A percentile compares a stretch with the other conserved stretches of the same genome.
Conservation (phyloP, 2,797 vertebrate species). For the Novumbra hubbsi region DNA sequence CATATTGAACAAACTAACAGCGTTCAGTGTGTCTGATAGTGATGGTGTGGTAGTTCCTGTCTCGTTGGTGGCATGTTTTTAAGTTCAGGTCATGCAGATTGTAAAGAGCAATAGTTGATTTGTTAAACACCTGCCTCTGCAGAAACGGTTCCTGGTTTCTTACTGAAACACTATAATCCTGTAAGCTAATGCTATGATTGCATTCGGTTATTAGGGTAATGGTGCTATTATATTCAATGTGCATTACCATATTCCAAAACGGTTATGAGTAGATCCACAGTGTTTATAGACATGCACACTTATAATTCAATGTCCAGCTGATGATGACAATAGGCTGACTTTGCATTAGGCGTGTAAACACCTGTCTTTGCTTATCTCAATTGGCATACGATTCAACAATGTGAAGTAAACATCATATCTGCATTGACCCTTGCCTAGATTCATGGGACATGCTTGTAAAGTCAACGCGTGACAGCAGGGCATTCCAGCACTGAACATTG, state of each 20-base stretch:
- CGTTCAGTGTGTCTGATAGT: conserved; percentile 11
- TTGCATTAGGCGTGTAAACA: too few relatives aligned
- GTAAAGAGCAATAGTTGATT: not conserved
- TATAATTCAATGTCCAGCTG: too few relatives aligned
- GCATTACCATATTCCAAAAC: not conserved
- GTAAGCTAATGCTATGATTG: not conserved
- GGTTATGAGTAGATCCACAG: not conserved
- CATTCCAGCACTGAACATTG: conserved; percentile 13
- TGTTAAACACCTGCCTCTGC: not conserved
- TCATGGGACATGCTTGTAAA: not conserved
- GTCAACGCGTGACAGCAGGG: conserved; percentile 2
- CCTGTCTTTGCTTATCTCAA: too few relatives aligned
- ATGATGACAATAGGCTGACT: too few relatives aligned
- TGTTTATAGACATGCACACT: too few relatives aligned
- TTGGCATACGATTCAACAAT: too few relatives aligned
- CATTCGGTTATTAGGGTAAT: not conserved
- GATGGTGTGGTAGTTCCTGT: conserved; percentile 2
- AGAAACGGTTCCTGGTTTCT: not conserved
- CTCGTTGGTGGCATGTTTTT: conserved; percentile 12
- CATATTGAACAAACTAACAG: conserved; percentile 41
- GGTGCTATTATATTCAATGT: not conserved
- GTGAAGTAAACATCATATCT: too few relatives aligned
- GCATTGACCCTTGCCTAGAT: too few relatives aligned
- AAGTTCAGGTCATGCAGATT: conserved; percentile 34
- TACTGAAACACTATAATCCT: not conserved